phyloP scores from a whole-genome alignment of 2,888 invertebrate species.

The Callimorpha dominula region DNA sequence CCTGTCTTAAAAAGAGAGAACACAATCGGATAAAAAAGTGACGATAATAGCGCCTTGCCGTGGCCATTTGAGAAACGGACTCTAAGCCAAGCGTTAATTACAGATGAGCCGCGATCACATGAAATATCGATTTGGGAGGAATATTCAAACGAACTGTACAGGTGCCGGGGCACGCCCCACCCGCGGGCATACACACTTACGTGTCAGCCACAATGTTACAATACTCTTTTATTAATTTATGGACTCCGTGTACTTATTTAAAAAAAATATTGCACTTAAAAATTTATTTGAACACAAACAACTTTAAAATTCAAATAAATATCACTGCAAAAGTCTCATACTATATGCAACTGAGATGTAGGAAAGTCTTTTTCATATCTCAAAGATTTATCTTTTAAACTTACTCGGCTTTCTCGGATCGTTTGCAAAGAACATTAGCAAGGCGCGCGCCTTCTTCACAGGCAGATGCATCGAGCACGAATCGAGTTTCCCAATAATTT shows the following conservation, averaged over 20 bases:
- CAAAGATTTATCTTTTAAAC: slow-evolving; percentile 79
- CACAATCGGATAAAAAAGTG: slow-evolving; percentile 60
- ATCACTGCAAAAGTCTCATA: slow-evolving; percentile 50
- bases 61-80: slow-evolving; percentile 68
- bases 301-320: slow-evolving; percentile 41
- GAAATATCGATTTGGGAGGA: slow-evolving; percentile 83
- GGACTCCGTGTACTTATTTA: slow-evolving; percentile 54
- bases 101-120: slow-evolving; percentile 74
- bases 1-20: slow-evolving; percentile 47
- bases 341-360: slow-evolving; percentile 66
- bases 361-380: slow-evolving; percentile 64
- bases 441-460: slow-evolving; percentile 58
- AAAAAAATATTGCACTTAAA: slow-evolving; percentile 50
- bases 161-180: slow-evolving; percentile 78
- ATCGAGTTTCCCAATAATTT: slow-evolving; percentile 84
- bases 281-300: not conserved
- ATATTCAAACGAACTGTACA: slow-evolving; percentile 77
- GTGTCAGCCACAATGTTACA: slow-evolving; percentile 53
- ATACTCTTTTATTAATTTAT: slow-evolving; percentile 68
- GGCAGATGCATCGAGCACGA: slow-evolving; percentile 84
- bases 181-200: slow-evolving; percentile 74
- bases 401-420: slow-evolving; percentile 73
- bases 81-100: slow-evolving; percentile 80
- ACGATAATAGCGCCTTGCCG: slow-evolving; percentile 77
- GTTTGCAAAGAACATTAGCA: slow-evolving; percentile 75